These are phyloP conservation scores for Cromileptes altivelis DNA, from an alignment of 2,113 vertebrate genomes.

Conservation along the genomic window DNA sequence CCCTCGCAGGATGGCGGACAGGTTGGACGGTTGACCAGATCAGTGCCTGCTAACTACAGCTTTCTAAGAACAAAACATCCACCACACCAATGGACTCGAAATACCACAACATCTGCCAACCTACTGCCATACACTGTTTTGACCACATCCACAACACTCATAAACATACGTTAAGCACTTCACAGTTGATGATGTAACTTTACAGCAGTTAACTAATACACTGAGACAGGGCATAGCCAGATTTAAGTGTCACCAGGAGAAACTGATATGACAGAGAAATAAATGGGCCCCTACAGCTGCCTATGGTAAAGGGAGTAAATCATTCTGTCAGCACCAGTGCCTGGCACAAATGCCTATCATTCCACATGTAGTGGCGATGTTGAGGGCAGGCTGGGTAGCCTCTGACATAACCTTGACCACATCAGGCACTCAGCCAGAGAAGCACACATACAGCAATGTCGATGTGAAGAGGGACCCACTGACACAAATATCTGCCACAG, in stretches of 20 bases:
- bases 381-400: slow-evolving; percentile 9
- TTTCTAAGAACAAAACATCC: slow-evolving; percentile 23
- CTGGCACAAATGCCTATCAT: slow-evolving; percentile 39
- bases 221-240: background rate
- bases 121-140: background rate
- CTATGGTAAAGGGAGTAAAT: slow-evolving; percentile 9
- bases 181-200: background rate
- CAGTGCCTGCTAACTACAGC: slow-evolving; percentile 33
- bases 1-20: slow-evolving; percentile 43
- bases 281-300: slow-evolving; percentile 24
- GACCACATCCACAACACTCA: background rate
- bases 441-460: background rate
- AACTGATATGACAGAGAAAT: slow-evolving; percentile 29
- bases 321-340: slow-evolving; percentile 43
- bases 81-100: background rate
- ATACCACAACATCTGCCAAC: slow-evolving; percentile 12
- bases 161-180: background rate
- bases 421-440: background rate
- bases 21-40: slow-evolving; percentile 52
- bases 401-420: slow-evolving; percentile 34
- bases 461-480: background rate
- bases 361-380: slow-evolving; percentile 26
- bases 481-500: slow-evolving; percentile 1
- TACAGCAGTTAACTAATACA: background rate
- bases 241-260: slow-evolving; percentile 13